Percentiles rank a stretch among this genome's conserved stretches.
phyloP scores from a whole-genome alignment of 2,113 vertebrate genomes.

The Uropsilus gracilis region DNA sequence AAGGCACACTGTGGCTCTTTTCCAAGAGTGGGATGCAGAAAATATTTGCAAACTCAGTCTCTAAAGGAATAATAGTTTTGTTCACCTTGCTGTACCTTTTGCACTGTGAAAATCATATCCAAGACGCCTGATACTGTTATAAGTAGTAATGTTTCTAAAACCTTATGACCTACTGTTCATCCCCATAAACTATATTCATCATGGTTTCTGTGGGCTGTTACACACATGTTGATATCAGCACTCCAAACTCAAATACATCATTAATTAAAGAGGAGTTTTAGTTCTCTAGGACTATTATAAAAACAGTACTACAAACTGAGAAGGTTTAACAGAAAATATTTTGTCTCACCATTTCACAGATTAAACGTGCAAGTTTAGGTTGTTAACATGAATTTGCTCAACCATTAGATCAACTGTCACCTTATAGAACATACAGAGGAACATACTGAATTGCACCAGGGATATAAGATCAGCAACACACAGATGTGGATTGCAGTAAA shows the following conservation, averaged over 20 bases:
- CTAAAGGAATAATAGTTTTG: neutral
- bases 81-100: neutral
- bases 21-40: neutral
- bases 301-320: neutral
- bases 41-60: neutral
- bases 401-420: neutral
- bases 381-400: neutral
- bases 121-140: neutral
- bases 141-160: neutral
- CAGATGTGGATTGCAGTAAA: neutral
- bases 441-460: fast-evolving
- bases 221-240: neutral
- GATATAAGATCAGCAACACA: neutral
- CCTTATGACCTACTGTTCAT: neutral
- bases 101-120: neutral
- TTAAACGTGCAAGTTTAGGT: neutral
- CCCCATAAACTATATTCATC: neutral
- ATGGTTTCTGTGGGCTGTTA: neutral
- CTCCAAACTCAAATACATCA: neutral
- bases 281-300: neutral
- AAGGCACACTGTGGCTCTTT: neutral
- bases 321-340: neutral
- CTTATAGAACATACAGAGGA: neutral
- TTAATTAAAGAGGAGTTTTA: neutral
- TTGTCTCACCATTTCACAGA: neutral